Evolutionary conservation across 2,113 vertebrate species (phyloP).

Genomic region (Tupaia chinensis): DNA sequence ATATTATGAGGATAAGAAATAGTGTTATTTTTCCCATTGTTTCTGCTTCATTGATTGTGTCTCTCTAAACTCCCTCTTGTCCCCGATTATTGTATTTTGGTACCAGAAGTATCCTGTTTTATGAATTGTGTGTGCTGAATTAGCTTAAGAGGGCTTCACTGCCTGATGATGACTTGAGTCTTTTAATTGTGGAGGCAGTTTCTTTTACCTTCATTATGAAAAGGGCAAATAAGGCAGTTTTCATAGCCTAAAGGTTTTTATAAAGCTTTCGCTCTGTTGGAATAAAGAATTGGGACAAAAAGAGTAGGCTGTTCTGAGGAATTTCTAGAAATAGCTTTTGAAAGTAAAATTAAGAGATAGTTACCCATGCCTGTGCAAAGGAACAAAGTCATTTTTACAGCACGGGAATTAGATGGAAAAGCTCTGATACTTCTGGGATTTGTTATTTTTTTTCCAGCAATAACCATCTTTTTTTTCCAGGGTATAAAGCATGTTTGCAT

Average conservation of each 20-base stretch:
- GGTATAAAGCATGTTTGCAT: constrained; percentile 30
- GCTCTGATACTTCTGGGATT: constrained; percentile 49
- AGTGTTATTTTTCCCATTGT: constrained; percentile 65
- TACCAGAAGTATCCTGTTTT: constrained; percentile 70
- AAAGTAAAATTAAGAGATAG: constrained; percentile 74
- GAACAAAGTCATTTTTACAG: constrained; percentile 60
- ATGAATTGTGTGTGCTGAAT: constrained; percentile 62
- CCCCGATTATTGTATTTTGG: constrained; percentile 62
- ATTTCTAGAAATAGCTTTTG: constrained; percentile 78
- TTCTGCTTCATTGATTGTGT: constrained; percentile 68
- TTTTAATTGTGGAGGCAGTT: constrained; percentile 74
- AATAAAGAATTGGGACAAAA: constrained; percentile 63
- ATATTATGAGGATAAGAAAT: constrained; percentile 65
- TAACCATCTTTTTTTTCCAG: constrained; percentile 18
- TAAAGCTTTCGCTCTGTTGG: constrained; percentile 59
- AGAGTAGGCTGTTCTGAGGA: constrained; percentile 66
- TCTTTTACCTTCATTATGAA: constrained; percentile 76
- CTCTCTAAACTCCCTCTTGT: constrained; percentile 51
- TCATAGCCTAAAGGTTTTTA: constrained; percentile 57
- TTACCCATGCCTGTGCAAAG: constrained; percentile 23
- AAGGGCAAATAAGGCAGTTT: constrained; percentile 68
- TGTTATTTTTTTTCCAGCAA: not conserved
- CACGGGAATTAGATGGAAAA: constrained; percentile 50
- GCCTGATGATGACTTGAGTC: constrained; percentile 47
- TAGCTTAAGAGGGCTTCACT: constrained; percentile 69